Evolutionary conservation across 2,797 vertebrate genomes (phyloP), one percentile per base, ranked within the genome.

Genomic region (Aphelocoma californica): DNA sequence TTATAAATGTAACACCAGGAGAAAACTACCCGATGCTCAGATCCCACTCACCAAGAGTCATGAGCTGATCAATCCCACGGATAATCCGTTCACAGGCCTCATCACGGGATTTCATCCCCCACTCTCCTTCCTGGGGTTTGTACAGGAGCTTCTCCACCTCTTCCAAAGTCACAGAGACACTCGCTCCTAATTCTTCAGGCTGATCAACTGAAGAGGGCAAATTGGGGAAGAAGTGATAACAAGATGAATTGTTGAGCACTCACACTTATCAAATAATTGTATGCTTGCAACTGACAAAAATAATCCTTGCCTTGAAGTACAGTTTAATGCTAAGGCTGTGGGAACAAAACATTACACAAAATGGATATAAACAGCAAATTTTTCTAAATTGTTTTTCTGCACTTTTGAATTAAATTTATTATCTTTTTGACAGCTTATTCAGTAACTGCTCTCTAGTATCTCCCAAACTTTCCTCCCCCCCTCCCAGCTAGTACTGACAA

Each of bases 121-220:
- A 99, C 95, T 99, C 99, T 20, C 98, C 99, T 32, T 97, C 96
- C 66, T 98, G 97, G 24, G 99, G 99, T 69, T 98, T 99, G 96
- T 99, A 99, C 23, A 99, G 98, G 65, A 99, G 97, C 84, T 98
- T 99, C 26, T 98, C 98, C 97, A 99, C 98, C 96, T 99, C 99
- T 14, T 99, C 98, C 10, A 97, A 89, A 5, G 98, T 99, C 91
- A 99, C 99, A 1, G 99, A 98, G 84, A 99, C 98, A 57, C 99
- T 98, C 0, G 98, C 98, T 85, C 99, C 99, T 38, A 98, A 96
- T 13, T 98, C 98, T 86, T 99, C 99, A 18, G 99, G 99, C 85
- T 98, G 98, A 90, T 98, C 97, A 71, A 98, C 99, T 99, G 92
- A 4, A 40, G 62, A 73, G 12, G 66, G 75, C 53, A 60, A 51